A percentile compares a stretch with the other conserved stretches of the same genome.
These are phyloP conservation scores for Catharus fuscescens DNA, from an alignment of 2,113 vertebrate species.

Conservation along the genomic window DNA sequence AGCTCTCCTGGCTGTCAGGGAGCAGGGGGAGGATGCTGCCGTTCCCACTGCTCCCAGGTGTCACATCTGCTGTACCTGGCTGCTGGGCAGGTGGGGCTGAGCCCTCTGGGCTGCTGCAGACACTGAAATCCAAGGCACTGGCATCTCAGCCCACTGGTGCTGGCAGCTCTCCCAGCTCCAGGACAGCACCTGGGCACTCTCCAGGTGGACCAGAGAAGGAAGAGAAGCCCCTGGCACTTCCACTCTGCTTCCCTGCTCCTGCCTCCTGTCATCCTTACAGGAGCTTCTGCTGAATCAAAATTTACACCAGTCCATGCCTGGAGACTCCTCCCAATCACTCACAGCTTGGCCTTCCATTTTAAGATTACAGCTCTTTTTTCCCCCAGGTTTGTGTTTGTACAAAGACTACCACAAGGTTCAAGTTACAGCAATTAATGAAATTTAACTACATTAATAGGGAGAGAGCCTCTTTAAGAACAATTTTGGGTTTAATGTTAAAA, in stretches of 20 bases:
- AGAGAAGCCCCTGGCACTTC: rapidly evolving
- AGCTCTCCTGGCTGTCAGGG: background rate
- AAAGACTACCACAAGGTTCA: background rate
- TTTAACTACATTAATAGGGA: background rate
- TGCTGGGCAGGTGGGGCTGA: background rate
- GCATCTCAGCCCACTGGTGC: background rate
- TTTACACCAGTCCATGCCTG: background rate
- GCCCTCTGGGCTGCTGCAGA: background rate
- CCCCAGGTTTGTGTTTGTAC: background rate
- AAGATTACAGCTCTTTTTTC: background rate
- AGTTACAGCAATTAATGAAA: background rate
- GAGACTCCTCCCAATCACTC: background rate
- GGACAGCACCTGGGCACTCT: background rate
- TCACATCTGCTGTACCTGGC: background rate
- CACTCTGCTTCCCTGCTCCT: background rate
- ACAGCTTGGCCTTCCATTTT: background rate
- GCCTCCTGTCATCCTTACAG: background rate
- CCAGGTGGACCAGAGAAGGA: background rate
- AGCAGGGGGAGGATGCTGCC: background rate
- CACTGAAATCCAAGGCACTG: background rate
- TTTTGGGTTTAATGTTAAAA: background rate
- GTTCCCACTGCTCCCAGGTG: background rate
- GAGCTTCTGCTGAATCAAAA: background rate
- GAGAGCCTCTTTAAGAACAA: background rate
- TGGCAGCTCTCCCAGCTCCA: background rate